Percentiles rank a stretch among this genome's conserved stretches.
These are phyloP conservation scores for Melinaea menophilus DNA, from an alignment of 2,888 invertebrate species.

Conservation along the genomic window DNA sequence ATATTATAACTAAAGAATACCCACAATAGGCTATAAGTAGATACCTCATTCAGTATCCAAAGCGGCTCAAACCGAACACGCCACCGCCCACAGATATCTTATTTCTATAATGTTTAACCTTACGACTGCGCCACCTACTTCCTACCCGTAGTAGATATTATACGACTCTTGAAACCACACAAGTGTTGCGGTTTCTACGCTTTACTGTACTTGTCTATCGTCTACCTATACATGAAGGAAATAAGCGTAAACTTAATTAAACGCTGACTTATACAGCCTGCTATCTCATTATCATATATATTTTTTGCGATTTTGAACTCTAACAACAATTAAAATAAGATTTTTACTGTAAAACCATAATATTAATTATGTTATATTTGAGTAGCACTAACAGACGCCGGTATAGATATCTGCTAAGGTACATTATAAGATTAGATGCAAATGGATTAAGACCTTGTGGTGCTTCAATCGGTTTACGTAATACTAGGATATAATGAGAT, in stretches of 20 bases:
- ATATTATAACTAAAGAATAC: slow-evolving; percentile 3
- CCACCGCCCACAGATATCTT: slow-evolving; percentile 69
- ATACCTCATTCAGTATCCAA: slow-evolving; percentile 25
- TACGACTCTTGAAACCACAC: slow-evolving; percentile 72
- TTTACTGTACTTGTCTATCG: slow-evolving; percentile 45
- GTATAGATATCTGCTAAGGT: slow-evolving; percentile 55
- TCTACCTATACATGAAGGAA: slow-evolving; percentile 37
- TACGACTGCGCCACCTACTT: slow-evolving; percentile 69
- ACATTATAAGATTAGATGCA: slow-evolving; percentile 76
- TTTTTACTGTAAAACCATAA: background rate
- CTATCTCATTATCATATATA: slow-evolving; percentile 26
- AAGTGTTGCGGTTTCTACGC: slow-evolving; percentile 72
- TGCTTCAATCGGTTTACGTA: slow-evolving; percentile 66
- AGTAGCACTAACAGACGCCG: slow-evolving; percentile 15
- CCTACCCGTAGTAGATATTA: slow-evolving; percentile 66
- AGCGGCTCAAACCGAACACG: slow-evolving; percentile 31
- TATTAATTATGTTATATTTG: slow-evolving; percentile 6
- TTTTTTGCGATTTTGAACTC: slow-evolving; percentile 13
- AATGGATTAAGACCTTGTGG: slow-evolving; percentile 72
- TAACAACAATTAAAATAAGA: slow-evolving; percentile 3
- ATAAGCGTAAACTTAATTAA: slow-evolving; percentile 36
- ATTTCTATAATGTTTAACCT: slow-evolving; percentile 78
- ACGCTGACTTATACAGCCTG: slow-evolving; percentile 21
- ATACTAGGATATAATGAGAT: slow-evolving; percentile 59
- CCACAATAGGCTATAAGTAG: slow-evolving; percentile 15